phyloP scores from a whole-genome alignment of 2,888 invertebrate species.

The Pinctada fucata region DNA sequence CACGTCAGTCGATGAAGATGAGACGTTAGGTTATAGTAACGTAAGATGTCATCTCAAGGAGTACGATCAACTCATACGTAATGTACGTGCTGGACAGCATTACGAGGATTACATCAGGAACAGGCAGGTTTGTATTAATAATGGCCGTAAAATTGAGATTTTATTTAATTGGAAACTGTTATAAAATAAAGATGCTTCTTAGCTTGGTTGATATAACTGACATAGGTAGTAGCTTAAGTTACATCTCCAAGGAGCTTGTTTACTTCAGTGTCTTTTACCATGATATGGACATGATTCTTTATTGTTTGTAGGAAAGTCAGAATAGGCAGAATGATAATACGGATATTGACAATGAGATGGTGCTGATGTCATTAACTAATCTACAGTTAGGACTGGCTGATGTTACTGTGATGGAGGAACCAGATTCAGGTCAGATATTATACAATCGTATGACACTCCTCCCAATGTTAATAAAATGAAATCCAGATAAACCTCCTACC shows the following conservation, averaged over 20 bases:
- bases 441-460: too few relatives aligned
- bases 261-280: too few relatives aligned
- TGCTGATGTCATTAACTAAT: conserved; percentile 34
- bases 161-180: too few relatives aligned
- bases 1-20: background rate
- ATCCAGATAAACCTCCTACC: too few relatives aligned
- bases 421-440: background rate
- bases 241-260: too few relatives aligned
- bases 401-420: conserved; percentile 1
- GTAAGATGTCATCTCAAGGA: conserved; percentile 31
- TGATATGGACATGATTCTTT: too few relatives aligned
- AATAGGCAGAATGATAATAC: background rate
- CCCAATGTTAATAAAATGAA: too few relatives aligned
- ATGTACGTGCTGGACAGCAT: conserved; percentile 45
- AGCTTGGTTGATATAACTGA: too few relatives aligned
- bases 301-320: conserved; percentile 12
- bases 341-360: conserved; percentile 34
- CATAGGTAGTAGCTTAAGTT: too few relatives aligned
- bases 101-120: conserved; percentile 53
- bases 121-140: conserved; percentile 40
- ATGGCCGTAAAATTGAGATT: too few relatives aligned
- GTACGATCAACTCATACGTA: conserved; percentile 40
- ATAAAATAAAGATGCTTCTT: too few relatives aligned
- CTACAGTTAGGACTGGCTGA: conserved; percentile 28
- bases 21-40: background rate